Evolutionary conservation across 2,113 vertebrate species (phyloP).

Genomic region (Psittacula cyanocephala): DNA sequence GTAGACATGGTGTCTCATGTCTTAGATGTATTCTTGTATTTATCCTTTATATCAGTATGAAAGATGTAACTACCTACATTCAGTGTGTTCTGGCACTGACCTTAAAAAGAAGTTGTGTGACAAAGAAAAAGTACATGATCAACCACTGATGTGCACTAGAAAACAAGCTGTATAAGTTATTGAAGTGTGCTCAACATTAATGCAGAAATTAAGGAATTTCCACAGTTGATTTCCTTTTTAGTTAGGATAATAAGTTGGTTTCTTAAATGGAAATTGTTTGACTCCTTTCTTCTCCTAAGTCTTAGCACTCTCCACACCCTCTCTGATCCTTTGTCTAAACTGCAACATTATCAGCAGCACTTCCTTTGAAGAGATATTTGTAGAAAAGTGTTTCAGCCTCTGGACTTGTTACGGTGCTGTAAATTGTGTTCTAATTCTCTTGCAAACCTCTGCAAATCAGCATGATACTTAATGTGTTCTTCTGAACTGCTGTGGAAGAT

Average conservation of each 20-base stretch:
- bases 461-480: neutral
- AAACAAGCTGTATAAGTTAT: neutral
- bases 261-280: neutral
- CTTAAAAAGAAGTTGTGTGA: neutral
- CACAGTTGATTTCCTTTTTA: neutral
- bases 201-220: neutral
- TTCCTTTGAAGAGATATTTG: neutral
- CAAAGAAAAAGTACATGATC: neutral
- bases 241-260: neutral
- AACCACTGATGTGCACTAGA: neutral
- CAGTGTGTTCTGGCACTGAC: rapidly evolving
- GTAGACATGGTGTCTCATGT: neutral
- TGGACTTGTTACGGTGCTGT: neutral
- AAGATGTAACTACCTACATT: neutral
- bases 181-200: neutral
- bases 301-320: neutral
- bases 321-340: neutral
- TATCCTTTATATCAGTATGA: neutral
- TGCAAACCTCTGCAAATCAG: neutral
- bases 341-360: neutral
- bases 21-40: neutral
- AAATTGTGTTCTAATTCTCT: neutral
- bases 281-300: neutral
- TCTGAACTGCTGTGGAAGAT: neutral
- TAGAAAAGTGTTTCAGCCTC: neutral